Evolutionary conservation across 2,888 invertebrate species (phyloP).

Genomic region (Agrochola macilenta): DNA sequence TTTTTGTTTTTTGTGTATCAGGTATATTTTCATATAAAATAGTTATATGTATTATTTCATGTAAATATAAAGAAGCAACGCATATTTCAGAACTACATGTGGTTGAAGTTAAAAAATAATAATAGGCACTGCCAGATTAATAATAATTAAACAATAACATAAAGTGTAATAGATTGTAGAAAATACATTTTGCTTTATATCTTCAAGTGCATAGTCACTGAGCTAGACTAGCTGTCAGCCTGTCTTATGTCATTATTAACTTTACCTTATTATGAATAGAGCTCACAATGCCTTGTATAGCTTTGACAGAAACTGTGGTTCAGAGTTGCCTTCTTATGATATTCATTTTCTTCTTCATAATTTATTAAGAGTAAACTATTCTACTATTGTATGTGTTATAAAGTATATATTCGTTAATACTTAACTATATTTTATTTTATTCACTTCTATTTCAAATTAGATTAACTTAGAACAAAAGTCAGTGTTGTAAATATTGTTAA

Average conservation of each 20-base stretch:
- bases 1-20: constrained; percentile 17
- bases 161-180: constrained; percentile 35
- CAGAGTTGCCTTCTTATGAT: constrained; percentile 33
- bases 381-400: constrained; percentile 37
- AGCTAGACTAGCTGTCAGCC: constrained; percentile 12
- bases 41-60: constrained; percentile 26
- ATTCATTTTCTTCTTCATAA: constrained; percentile 42
- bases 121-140: constrained; percentile 79
- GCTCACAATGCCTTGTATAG: constrained; percentile 32
- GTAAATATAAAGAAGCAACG: constrained; percentile 44
- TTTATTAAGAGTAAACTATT: constrained; percentile 31
- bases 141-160: constrained; percentile 45
- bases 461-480: constrained; percentile 64
- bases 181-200: constrained; percentile 18
- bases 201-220: constrained; percentile 18
- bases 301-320: constrained; percentile 39
- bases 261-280: constrained; percentile 6
- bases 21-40: constrained; percentile 25
- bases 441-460: constrained; percentile 57
- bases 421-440: constrained; percentile 37
- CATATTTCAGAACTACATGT: constrained; percentile 44
- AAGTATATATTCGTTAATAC: constrained; percentile 35
- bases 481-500: constrained; percentile 83
- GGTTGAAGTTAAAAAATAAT: constrained; percentile 48
- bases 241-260: constrained; percentile 18